These are phyloP conservation scores for Dicerorhinus sumatrensis DNA, from an alignment of 2,113 vertebrate genomes.

Conservation along the genomic window DNA sequence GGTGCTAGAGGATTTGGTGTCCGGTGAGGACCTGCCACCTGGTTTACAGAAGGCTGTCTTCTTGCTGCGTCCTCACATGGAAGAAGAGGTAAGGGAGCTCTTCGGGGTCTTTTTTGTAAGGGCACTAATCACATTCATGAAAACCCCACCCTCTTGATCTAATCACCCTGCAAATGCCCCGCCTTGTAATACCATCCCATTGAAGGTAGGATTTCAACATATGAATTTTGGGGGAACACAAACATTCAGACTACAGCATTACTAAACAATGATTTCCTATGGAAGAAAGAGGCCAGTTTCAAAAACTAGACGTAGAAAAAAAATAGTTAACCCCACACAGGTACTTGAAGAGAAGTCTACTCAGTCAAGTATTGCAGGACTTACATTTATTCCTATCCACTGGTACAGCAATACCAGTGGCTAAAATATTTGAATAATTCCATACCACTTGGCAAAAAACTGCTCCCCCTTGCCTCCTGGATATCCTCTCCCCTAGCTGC, in stretches of 20 bases:
- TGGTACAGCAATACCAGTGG: background rate
- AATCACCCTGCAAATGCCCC: background rate
- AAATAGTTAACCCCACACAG: background rate
- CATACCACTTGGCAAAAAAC: background rate
- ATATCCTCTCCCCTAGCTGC: background rate
- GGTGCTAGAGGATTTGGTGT: background rate
- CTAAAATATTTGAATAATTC: background rate
- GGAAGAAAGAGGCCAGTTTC: background rate
- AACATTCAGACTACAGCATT: background rate
- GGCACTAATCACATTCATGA: background rate
- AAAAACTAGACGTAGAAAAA: background rate
- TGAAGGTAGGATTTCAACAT: background rate
- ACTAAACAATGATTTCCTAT: background rate
- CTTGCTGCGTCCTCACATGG: background rate
- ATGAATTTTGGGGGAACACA: background rate
- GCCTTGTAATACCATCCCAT: background rate
- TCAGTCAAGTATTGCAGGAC: background rate
- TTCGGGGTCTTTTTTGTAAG: background rate
- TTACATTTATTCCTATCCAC: background rate
- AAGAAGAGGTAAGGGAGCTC: background rate
- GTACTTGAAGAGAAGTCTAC: background rate
- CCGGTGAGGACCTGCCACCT: background rate
- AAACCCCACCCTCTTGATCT: background rate
- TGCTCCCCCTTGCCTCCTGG: no score
- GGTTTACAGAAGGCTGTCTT: background rate